Evolutionary conservation across 1,140 invertebrate species (phyloP).

Genomic region (Caenorhabditis remanei): DNA sequence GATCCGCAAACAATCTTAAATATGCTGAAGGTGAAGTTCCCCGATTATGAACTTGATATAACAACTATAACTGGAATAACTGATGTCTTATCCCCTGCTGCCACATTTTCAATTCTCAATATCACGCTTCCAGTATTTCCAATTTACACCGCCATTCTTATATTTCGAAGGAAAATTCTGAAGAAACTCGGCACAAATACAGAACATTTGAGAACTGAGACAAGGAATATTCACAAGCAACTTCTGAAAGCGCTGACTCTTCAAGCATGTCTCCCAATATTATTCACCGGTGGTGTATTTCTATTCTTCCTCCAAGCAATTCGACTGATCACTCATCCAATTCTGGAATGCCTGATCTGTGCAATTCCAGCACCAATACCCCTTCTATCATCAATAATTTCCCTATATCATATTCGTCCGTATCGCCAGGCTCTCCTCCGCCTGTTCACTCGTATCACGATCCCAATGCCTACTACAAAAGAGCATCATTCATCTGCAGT

Average conservation of each 20-base stretch:
- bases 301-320: slow-evolving; percentile 11
- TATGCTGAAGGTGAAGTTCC: background rate
- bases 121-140: slow-evolving; percentile 14
- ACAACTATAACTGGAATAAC: slow-evolving; percentile 21
- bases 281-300: slow-evolving; percentile 4
- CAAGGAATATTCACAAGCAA: slow-evolving; percentile 13
- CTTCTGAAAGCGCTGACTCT: slow-evolving; percentile 16
- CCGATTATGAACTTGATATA: background rate
- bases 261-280: slow-evolving; percentile 42
- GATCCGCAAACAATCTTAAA: background rate
- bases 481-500: slow-evolving; percentile 10
- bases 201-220: slow-evolving; percentile 11
- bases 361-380: slow-evolving; percentile 26
- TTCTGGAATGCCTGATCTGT: slow-evolving; percentile 23
- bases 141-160: slow-evolving; percentile 6
- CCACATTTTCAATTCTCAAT: slow-evolving; percentile 4
- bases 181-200: background rate
- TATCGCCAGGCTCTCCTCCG: slow-evolving; percentile 20
- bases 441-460: background rate
- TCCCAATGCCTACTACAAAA: background rate
- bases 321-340: background rate
- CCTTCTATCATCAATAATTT: slow-evolving; percentile 30
- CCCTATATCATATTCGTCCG: slow-evolving; percentile 16
- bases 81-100: slow-evolving; percentile 9
- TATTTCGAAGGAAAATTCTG: slow-evolving; percentile 26